Evolutionary conservation across 2,113 vertebrate genomes (phyloP), one percentile per base, ranked within the genome.

Genomic region (Notiomystis cincta): DNA sequence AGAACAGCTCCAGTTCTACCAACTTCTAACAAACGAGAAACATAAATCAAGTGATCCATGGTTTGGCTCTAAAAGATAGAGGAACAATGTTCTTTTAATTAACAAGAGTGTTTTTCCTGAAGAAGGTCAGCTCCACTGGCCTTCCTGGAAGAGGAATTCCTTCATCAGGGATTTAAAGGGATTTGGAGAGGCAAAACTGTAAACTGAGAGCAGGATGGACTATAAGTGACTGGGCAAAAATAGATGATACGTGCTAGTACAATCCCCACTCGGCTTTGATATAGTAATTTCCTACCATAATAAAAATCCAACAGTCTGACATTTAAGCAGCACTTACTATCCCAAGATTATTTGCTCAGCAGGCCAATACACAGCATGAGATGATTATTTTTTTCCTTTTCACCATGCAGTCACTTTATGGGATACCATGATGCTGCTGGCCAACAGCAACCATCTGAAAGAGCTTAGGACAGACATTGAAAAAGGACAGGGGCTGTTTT

Each of bases 31-130:
- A 87, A 91, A 58, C 0, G 3, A 79, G 79, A 65, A 62, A 71
- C 21, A 67, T 30, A 58, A 93, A 95, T 62, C 76, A 93, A 82
- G 28, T 16, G 40, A 93, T 65, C 75, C 78, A 53, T 16, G 4
- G 33, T 35, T 91, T 89, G 58, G 37, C 45, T 89, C 45, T 79
- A n/a, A 53, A 82, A 85, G 48, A 38, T 2, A 69, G 12, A 79
- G 57, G 38, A 87, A n/a, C 70, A 58, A 18, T 42, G 48, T 61
- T 95, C 84, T 82, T 93, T 91, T 85, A 91, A 91, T 69, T 91
- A 95, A 85, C 24, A 69, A 94, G 45, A 62, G 27, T 82, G 48
- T 35, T 95, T 85, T 86, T 90, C 54, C 93, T 82, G 78, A 77
- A 69, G 40, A 24, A 76, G 33, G 53, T 65, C 76, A 87, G 54